Base-by-base conservation (phyloP, 2,113 vertebrate species). In the Heterocephalus glaber region DNA sequence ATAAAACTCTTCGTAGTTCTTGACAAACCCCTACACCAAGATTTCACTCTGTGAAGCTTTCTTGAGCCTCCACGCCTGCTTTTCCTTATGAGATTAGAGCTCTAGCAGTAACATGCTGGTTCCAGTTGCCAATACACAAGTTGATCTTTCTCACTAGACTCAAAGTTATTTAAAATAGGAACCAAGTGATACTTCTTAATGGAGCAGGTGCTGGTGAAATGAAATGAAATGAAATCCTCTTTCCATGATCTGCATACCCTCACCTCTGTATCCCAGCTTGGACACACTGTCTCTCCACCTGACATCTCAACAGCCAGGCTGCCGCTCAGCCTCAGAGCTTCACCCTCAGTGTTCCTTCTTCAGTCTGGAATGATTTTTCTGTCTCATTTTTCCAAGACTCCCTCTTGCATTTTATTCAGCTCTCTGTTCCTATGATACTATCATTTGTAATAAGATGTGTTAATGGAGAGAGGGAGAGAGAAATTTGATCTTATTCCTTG, bases 161-260 rank as follows among this genome's bases (percentile, higher is more conserved):
- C 61, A 61, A 81, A 93, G 66, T 77, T 63, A 70, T 74, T 85
- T 68, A 28, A 44, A 95, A 85, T 2, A 61, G n/a, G 44, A 81
- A 47, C 10, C n/a, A 61, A 68, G 52, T 38, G n/a, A 9, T 77
- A n/a, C 7, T 49, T 76, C 54, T 10, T 19, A 26, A 60, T 1
- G 66, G 41, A 89, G 8, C 26, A 26, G 3, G 66, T 11, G 33
- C 24, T 14, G 16, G 54, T 58, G 17, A 58, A 58, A 58, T 14
- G 54, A 7, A 0, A 5, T 28, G 17, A 58, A 87, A 47, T 5
- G 26, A 93, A 65, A 26, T 5, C 54, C 24, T 60, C 47, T 3
- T 17, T 20, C 1, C 1, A 0, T 4, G 86, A 38, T 0, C 44
- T 19, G 14, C 7, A 7, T 1, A 8, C 28, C 17, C 22, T 86